These are phyloP conservation scores for Parus major DNA, from an alignment of 2,113 vertebrate genomes.

Conservation along the genomic window DNA sequence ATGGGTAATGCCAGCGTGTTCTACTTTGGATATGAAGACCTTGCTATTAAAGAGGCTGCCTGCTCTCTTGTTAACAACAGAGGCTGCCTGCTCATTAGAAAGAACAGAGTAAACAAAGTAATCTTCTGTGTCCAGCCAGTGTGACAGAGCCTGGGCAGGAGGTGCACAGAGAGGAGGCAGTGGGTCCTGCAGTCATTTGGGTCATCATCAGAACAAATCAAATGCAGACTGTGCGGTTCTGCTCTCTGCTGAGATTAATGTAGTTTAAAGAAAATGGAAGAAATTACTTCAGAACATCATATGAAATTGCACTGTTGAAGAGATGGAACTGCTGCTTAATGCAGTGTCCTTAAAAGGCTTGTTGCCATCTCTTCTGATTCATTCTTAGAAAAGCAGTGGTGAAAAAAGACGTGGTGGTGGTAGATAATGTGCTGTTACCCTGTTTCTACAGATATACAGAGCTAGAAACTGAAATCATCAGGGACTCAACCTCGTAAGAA, in stretches of 20 bases:
- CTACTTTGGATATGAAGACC: background rate
- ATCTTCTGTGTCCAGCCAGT: background rate
- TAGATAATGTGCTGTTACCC: background rate
- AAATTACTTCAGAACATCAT: slow-evolving; percentile 43
- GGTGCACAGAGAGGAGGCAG: background rate
- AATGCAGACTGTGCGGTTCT: background rate
- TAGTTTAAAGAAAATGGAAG: slow-evolving; percentile 47
- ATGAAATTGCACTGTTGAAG: slow-evolving; percentile 5
- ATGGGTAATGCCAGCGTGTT: background rate
- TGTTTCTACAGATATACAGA: background rate
- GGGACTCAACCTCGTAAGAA: background rate
- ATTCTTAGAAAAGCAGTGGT: background rate
- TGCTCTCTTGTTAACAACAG: background rate
- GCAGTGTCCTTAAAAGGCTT: background rate
- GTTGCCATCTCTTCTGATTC: slow-evolving; percentile 20
- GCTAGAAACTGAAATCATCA: slow-evolving; percentile 1
- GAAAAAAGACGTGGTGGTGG: background rate
- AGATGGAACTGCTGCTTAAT: background rate
- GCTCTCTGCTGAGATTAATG: slow-evolving; percentile 25
- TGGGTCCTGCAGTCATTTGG: background rate
- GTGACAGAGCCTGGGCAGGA: background rate
- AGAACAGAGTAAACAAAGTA: background rate
- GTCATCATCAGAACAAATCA: background rate
- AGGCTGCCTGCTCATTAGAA: background rate
- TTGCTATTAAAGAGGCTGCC: background rate